A percentile compares a stretch with the other conserved stretches of the same genome.
Evolutionary conservation across 2,113 vertebrate species (phyloP).

Genomic region (Panthera uncia): DNA sequence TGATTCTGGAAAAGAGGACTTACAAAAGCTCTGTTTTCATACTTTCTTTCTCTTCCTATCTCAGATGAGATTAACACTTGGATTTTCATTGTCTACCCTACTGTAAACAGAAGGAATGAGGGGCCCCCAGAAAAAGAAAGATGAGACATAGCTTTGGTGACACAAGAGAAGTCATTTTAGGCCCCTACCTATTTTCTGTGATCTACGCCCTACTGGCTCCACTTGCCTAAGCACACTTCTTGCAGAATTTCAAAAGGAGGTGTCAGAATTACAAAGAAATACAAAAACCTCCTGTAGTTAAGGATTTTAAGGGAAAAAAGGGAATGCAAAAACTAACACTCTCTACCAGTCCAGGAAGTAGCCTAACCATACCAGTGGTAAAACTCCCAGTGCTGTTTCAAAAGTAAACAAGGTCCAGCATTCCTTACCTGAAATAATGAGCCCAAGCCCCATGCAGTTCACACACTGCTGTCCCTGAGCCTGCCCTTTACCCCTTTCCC

Average conservation of each 20-base stretch:
- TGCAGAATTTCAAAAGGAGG: background rate
- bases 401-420: background rate
- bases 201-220: background rate
- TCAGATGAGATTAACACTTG: background rate
- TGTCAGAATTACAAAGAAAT: background rate
- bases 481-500: background rate
- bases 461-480: background rate
- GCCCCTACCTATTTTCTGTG: background rate
- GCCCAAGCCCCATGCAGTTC: background rate
- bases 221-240: background rate
- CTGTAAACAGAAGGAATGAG: background rate
- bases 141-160: background rate
- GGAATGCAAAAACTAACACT: background rate
- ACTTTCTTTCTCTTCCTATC: background rate
- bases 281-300: background rate
- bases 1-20: background rate
- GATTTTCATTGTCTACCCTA: background rate
- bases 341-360: background rate
- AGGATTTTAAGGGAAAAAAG: background rate
- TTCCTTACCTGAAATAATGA: background rate
- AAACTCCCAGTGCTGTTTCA: background rate
- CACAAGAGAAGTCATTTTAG: background rate
- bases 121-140: background rate
- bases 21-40: background rate
- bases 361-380: background rate